Evolutionary conservation across 2,888 invertebrate genomes (phyloP).

Genomic region (Eilema griseolum): DNA sequence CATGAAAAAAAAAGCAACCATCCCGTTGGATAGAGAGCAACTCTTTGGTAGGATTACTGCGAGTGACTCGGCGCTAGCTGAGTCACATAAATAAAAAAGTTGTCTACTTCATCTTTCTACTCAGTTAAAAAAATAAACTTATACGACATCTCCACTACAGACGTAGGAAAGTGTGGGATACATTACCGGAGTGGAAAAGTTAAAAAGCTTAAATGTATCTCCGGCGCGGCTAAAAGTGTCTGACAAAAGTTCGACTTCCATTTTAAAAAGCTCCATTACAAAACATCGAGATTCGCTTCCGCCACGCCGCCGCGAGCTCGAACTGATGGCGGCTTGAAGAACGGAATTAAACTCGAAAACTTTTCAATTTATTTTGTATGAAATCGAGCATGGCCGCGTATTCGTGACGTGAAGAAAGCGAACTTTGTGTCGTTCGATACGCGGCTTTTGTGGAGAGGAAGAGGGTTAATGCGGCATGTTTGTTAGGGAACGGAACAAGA

Average conservation of each 20-base stretch:
- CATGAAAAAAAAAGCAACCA: constrained; percentile 73
- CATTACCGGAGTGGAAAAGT: constrained; percentile 87
- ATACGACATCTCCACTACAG: constrained; percentile 79
- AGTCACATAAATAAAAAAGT: constrained; percentile 78
- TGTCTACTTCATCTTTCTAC: constrained; percentile 69
- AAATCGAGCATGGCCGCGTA: constrained; percentile 73
- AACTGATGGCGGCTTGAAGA: constrained; percentile 74
- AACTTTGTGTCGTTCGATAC: constrained; percentile 52
- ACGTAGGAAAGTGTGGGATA: constrained; percentile 81
- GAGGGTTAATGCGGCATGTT: constrained; percentile 32
- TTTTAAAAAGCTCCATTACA: constrained; percentile 88
- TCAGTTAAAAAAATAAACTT: constrained; percentile 73
- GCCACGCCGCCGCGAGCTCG: constrained; percentile 78
- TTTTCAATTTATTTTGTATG: constrained; percentile 83
- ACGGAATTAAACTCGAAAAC: constrained; percentile 82
- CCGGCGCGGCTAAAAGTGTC: constrained; percentile 86
- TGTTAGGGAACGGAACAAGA: constrained; percentile 19
- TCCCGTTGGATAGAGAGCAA: constrained; percentile 69
- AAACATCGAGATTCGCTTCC: constrained; percentile 87
- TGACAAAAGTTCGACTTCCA: constrained; percentile 87
- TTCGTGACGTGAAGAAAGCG: constrained; percentile 62
- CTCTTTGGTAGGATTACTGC: constrained; percentile 79
- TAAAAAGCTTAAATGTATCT: constrained; percentile 88
- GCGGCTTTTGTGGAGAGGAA: constrained; percentile 36
- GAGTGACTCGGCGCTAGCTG: constrained; percentile 66